Evolutionary conservation across 1,140 invertebrate genomes (phyloP), one percentile per base, ranked within the genome.

Genomic region (Pomacea maculata): DNA sequence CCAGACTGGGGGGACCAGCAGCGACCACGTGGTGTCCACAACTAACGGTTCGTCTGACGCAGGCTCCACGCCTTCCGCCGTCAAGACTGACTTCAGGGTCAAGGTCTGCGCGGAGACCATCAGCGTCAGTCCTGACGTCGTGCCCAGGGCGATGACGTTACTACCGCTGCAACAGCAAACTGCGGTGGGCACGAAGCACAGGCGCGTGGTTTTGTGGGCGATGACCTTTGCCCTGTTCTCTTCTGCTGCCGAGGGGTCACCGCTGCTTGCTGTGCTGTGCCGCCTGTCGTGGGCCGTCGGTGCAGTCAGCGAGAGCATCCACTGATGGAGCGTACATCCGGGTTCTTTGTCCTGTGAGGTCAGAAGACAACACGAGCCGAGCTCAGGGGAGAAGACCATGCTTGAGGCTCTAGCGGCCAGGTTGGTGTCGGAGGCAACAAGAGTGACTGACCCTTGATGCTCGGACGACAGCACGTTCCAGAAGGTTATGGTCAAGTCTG

Each of bases 321-420:
- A 78, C 65, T 71, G 8, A 25, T 78, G 54, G 6, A 78, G 45
- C 14, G 65, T 78, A 25, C n/a, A 70, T 17, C 11, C 57, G 57
- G 57, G 15, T 1, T 54, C 67, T 1, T 78, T n/a, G 8, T 34
- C 77, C 11, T 29, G 25, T 45, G 65, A 45, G 10, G 70, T 19
- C 15, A 78, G 77, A 4, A 78, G 17, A 8, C 45, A 45, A 65
- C 67, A 78, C 7, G 45, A n/a, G 45, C 65, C 70, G 67, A 78
- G 77, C 64, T 78, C 77, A 21, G 67, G 67, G 77, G 77, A 70
- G 77, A 78, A 78, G 77, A 52, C 70, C 34, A 78, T 17, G 17
- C 65, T 25, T 1, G 77, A 57, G 25, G 77, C 64, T 14, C 25
- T 65, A 57, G 17, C 55, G n/a, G 21, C 54, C 19, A 78, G 1